Base-by-base conservation (phyloP, 2,797 vertebrate genomes). In the Kryptopterus vitreolus region DNA sequence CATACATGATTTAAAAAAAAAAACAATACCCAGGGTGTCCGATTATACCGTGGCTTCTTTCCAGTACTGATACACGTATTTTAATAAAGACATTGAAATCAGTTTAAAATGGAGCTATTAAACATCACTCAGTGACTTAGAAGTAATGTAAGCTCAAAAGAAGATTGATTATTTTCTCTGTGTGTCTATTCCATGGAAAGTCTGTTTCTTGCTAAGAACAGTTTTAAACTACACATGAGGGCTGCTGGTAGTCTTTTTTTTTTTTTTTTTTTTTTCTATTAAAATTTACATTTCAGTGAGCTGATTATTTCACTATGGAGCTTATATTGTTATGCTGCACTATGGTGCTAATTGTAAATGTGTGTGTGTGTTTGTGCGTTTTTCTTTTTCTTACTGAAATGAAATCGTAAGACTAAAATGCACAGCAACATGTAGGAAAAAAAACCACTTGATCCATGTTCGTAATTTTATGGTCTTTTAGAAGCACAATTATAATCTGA, bases 231-330 rank as follows among this genome's bases (percentile, higher is more conserved):
- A 15, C 22, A 12, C 11, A 20, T 53, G 29, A n/a, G 11, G n/a
- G 29, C 18, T 71, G 20, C 11, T n/a, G 15, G 13, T 35, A 71
- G 16, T 31, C n/a, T n/a, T n/a, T n/a, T n/a, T n/a, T n/a, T n/a
- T n/a, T n/a, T n/a, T 33, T 33, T 71, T 65, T 71, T 26, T 33
- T 33, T 71, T 65, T 71, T 26, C 63, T 69, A 4, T 69, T 20
- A 33, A 53, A 13, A 13, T 33, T 33, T 35, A 53, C n/a, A 35
- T 22, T 69, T 50, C n/a, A 48, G 43, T 18, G 3, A 52, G 48
- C 24, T 70, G 7, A 20, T 52, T 69, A 48, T 69, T 10, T 10
- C 18, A 22, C 3, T 4, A 48, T 48, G 43, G 43, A 26, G 7
- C 2, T 3, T 69, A 16, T 9, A 69, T n/a, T n/a, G n/a, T n/a